Evolutionary conservation across 2,888 invertebrate species (phyloP), one percentile per base, ranked within the genome.

Genomic region (Tortricodes alternella): DNA sequence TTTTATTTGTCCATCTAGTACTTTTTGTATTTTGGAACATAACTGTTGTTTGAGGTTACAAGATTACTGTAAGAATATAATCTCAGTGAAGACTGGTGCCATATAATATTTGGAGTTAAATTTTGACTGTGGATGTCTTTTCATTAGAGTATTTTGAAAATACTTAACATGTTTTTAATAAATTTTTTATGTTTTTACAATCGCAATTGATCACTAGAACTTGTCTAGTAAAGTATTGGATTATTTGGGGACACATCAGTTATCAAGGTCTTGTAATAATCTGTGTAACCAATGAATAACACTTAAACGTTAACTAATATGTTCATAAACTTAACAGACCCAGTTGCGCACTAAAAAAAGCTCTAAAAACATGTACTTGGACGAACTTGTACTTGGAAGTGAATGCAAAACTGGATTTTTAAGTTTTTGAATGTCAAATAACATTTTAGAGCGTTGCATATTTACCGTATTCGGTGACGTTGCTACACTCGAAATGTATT

Each of bases 391-490:
- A 37, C n/a, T n/a, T n/a, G n/a, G n/a, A 44, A 32, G 27, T 34
- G 24, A 48, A 46, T 23, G 51, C 51, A 58, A 55, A 62, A 52
- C 62, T 64, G 60, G 67, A 67, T 70, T 68, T 63, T 70, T 64
- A 55, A 53, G 64, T 66, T 66, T 64, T 64, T 62, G 64, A 65
- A 64, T 62, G 59, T 50, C 59, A 50, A 38, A 37, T 44, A 23
- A 49, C 9, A 21, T 55, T 35, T 46, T 44, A 19, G 44, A 32
- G 18, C 29, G 46, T 41, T 46, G 55, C 35, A 35, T 44, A 51
- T 24, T n/a, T 43, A 11, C 32, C 39, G 8, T 41, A 24, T 32
- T 11, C 13, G 13, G 23, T 19, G 24, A 41, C 24, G 38, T 35
- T 51, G 35, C 55, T 41, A 8, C 11, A 37, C 15, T 27, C 24